A percentile compares a stretch with the other conserved stretches of the same genome.
Conservation (phyloP, 1,140 invertebrate genomes). For the Phymorhynchus buccinoides region DNA sequence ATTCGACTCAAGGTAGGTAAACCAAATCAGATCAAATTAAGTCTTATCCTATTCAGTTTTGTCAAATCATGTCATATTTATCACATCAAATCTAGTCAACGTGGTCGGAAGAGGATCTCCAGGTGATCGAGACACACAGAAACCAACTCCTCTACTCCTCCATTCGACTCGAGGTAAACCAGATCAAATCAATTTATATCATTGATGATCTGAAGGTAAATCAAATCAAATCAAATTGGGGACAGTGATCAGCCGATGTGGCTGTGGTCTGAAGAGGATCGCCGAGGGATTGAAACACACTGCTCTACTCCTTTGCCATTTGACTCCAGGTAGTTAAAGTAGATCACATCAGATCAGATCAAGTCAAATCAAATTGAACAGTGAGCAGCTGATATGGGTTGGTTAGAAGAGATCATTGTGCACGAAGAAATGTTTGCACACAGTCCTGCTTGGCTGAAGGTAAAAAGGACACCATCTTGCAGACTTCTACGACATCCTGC, state of each 20-base stretch:
- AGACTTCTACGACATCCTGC: no score
- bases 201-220: constrained; percentile 94
- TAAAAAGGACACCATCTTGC: no score
- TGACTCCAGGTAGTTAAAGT: constrained; percentile 83
- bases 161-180: constrained; percentile 84
- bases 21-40: constrained; percentile 15
- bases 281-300: constrained; percentile 64
- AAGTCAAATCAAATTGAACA: constrained; percentile 95
- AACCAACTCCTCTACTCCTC: constrained; percentile 86
- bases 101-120: constrained; percentile 83
- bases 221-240: constrained; percentile 95
- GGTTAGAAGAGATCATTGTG: constrained; percentile 86
- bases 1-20: constrained; percentile 85
- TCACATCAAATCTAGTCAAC: constrained; percentile 94
- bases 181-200: no score
- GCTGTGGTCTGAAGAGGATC: constrained; percentile 86
- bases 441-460: no score
- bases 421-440: no score
- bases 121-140: constrained; percentile 52
- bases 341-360: constrained; percentile 81
- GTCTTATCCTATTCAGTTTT: constrained; percentile 92
- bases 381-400: constrained; percentile 94
- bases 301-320: constrained; percentile 92
- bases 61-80: no score
- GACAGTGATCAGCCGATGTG: constrained; percentile 94